A percentile compares a stretch with the other conserved stretches of the same genome.
Evolutionary conservation across 2,888 invertebrate genomes (phyloP).

Genomic region (Oegoconia quadripuncta): DNA sequence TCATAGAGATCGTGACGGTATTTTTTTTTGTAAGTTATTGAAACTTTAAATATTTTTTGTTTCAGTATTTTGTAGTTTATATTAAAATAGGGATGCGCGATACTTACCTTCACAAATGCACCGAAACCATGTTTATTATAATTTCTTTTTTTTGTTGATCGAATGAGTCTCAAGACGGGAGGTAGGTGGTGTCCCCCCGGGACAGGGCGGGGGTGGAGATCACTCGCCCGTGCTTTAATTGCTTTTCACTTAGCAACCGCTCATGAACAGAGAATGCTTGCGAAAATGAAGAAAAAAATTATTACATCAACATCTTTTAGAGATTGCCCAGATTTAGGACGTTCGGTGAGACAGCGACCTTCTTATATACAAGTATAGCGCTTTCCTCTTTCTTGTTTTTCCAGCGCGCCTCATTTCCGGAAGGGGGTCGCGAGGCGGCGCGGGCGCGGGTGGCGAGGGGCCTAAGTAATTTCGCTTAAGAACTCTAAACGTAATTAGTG

Average conservation of each 20-base stretch:
- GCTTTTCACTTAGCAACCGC: slow-evolving; percentile 79
- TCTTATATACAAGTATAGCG: slow-evolving; percentile 72
- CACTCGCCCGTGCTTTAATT: slow-evolving; percentile 80
- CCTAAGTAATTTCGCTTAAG: slow-evolving; percentile 84
- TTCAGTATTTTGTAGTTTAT: too few relatives aligned
- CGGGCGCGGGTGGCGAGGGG: slow-evolving; percentile 73
- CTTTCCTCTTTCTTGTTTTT: slow-evolving; percentile 77
- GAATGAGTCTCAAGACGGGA: slow-evolving; percentile 46
- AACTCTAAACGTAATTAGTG: slow-evolving; percentile 85
- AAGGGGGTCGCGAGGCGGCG: slow-evolving; percentile 59
- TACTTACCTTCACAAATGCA: too few relatives aligned
- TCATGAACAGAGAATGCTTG: slow-evolving; percentile 73
- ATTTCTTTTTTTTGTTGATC: slow-evolving; percentile 64
- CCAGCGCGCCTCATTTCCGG: slow-evolving; percentile 77
- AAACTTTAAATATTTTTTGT: too few relatives aligned
- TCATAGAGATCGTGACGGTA: too few relatives aligned
- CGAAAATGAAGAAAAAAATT: slow-evolving; percentile 77
- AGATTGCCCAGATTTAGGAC: slow-evolving; percentile 77
- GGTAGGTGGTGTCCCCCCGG: slow-evolving; percentile 32
- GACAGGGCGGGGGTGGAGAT: slow-evolving; percentile 53
- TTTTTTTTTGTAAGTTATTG: too few relatives aligned
- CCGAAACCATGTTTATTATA: slow-evolving; percentile 45
- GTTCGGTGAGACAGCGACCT: slow-evolving; percentile 67
- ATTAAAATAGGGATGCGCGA: too few relatives aligned
- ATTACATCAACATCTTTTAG: slow-evolving; percentile 77